Evolutionary conservation across 2,888 invertebrate genomes (phyloP), one percentile per base, ranked within the genome.

Genomic region (Aphrophora alni): DNA sequence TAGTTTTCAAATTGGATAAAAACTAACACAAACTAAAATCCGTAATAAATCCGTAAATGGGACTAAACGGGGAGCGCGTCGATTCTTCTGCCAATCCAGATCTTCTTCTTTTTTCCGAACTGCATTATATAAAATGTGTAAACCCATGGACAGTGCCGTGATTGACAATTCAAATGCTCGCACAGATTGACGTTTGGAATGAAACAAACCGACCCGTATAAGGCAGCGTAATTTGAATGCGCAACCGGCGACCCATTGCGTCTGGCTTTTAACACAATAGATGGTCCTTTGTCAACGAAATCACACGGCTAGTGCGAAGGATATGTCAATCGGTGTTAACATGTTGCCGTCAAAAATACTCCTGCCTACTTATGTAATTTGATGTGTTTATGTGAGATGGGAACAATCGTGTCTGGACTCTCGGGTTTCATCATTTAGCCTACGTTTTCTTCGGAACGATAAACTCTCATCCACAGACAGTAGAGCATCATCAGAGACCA

Each of bases 121-220:
- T 51, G 78, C 78, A 79, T 79, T 79, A 79, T 79, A 79, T 79
- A 79, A 79, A 79, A 79, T 79, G 78, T 79, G 78, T 79, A 79
- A 79, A 79, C 59, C 59, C 59, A 3, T n/a, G 59, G 44, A 44
- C 44, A 44, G 10, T 59, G 3, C 4, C 59, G n/a, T 59, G 59
- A 59, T 59, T 59, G 59, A 59, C 59, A 59, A 59, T 59, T 59
- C 59, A 59, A 59, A 59, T 59, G 59, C 33, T 21, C 59, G n/a
- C 21, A 33, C 28, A 68, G 78, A 79, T 79, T 79, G 78, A 79
- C 78, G 74, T 71, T 17, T 38, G 70, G 24, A 70, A 70, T 70
- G 69, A 71, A 27, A 38, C 33, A 33, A 21, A 10, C 21, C 59
- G 59, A 33, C 25, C 78, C 78, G 44, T 78, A 74, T 21, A 79